phyloP scores from a whole-genome alignment of 2,888 invertebrate genomes.

The Halictus ligatus region DNA sequence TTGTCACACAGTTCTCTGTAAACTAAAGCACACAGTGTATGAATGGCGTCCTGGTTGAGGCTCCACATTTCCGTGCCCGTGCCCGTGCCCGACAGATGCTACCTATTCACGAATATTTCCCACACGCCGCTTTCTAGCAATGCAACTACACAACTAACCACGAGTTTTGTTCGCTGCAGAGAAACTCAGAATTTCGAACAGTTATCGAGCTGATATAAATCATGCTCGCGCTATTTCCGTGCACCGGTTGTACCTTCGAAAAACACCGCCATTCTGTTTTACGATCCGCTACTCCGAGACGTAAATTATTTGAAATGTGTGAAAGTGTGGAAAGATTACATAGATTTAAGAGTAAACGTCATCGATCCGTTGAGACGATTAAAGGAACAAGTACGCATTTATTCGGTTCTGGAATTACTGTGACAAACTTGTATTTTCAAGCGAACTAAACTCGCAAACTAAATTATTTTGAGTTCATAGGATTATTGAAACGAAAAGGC shows the following conservation, averaged over 20 bases:
- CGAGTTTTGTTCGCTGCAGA: conserved; percentile 19
- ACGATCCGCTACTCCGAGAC: too few species aligned
- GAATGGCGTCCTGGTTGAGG: conserved; percentile 34
- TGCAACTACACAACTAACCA: conserved; percentile 12
- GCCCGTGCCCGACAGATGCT: conserved; percentile 34
- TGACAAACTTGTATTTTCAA: too few species aligned
- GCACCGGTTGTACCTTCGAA: not conserved
- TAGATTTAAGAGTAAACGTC: too few species aligned
- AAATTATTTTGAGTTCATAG: too few species aligned
- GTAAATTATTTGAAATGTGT: too few species aligned
- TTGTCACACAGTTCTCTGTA: conserved; percentile 56
- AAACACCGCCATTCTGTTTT: too few species aligned
- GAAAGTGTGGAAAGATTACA: too few species aligned
- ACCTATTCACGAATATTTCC: conserved; percentile 45
- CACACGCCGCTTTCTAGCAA: conserved; percentile 23
- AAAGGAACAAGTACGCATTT: too few species aligned
- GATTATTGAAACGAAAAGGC: too few species aligned
- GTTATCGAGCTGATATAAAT: conserved; percentile 7
- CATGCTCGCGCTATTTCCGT: not conserved
- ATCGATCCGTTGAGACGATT: too few species aligned
- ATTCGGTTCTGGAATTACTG: too few species aligned
- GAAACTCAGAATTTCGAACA: conserved; percentile 22
- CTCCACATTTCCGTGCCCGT: conserved; percentile 17
- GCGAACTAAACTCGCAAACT: too few species aligned
- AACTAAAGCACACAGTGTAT: conserved; percentile 41